These are phyloP conservation scores for Aphelenchoides avenae DNA, from an alignment of 1,140 invertebrate genomes.

Conservation along the genomic window DNA sequence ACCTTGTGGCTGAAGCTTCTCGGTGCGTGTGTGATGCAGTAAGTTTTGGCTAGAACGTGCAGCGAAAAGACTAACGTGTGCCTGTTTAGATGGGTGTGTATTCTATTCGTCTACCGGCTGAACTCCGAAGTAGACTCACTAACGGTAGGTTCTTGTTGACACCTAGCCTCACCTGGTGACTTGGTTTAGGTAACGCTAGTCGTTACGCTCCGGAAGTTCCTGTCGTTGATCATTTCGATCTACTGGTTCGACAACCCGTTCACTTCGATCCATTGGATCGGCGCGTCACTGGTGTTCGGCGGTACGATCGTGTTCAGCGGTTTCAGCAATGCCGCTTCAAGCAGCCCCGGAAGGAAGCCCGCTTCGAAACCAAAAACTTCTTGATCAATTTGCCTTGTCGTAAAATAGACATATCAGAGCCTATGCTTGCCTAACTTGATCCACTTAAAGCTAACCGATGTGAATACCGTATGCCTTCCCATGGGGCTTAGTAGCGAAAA, in stretches of 20 bases:
- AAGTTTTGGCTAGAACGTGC: conserved; percentile 54
- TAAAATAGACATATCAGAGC: too few species aligned
- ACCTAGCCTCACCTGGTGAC: not conserved
- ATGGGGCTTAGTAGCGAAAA: too few species aligned
- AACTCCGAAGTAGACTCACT: conserved; percentile 88
- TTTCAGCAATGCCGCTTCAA: conserved; percentile 12
- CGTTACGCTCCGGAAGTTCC: conserved; percentile 88
- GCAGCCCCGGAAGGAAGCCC: not conserved
- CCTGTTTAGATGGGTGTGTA: conserved; percentile 73
- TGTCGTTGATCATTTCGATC: conserved; percentile 88
- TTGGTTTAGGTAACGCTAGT: conserved; percentile 62
- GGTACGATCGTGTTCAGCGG: conserved; percentile 79
- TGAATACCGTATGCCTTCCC: too few species aligned
- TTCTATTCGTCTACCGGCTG: conserved; percentile 84
- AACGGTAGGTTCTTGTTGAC: conserved; percentile 74
- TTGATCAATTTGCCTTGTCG: conserved; percentile 2
- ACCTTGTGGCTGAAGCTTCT: conserved; percentile 74
- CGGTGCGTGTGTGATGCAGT: conserved; percentile 85
- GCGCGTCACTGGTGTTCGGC: conserved; percentile 80
- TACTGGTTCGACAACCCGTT: conserved; percentile 91
- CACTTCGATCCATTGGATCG: conserved; percentile 84
- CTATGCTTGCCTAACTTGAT: too few species aligned
- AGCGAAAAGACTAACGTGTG: conserved; percentile 2
- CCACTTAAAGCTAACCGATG: too few species aligned
- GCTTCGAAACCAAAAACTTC: not conserved